Evolutionary conservation across 2,113 vertebrate species (phyloP).

Genomic region (Micronycteris hirsuta): DNA sequence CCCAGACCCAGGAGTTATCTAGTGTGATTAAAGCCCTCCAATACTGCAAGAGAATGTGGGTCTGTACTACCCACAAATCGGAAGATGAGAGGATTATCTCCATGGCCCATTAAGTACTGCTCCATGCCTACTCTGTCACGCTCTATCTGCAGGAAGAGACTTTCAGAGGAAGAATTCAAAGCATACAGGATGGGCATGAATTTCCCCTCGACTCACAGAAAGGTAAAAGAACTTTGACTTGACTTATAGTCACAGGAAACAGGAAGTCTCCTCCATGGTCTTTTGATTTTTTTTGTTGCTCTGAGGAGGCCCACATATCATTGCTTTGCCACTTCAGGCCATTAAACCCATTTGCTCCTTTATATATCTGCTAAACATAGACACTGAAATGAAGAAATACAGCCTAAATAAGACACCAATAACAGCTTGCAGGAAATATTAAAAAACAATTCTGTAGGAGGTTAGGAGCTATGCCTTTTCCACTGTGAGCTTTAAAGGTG

Average conservation of each 20-base stretch:
- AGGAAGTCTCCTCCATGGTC: slow-evolving; percentile 13
- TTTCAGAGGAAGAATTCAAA: slow-evolving; percentile 22
- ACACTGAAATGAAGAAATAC: slow-evolving; percentile 64
- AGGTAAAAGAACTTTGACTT: slow-evolving; percentile 41
- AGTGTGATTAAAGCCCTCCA: background rate
- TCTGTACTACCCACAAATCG: background rate
- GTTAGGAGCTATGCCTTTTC: background rate
- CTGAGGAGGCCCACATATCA: slow-evolving; percentile 27
- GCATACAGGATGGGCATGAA: background rate
- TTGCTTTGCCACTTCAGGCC: slow-evolving; percentile 43
- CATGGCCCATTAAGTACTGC: background rate
- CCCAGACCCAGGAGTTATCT: background rate
- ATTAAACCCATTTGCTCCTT: slow-evolving; percentile 60
- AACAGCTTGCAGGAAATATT: slow-evolving; percentile 57
- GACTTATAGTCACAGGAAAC: slow-evolving; percentile 34
- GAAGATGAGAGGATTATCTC: background rate
- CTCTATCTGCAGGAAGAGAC: background rate
- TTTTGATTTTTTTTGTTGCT: slow-evolving; percentile 55
- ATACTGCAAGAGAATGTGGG: background rate
- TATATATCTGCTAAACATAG: slow-evolving; percentile 63
- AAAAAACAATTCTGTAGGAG: slow-evolving; percentile 47
- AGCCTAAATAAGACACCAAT: slow-evolving; percentile 56
- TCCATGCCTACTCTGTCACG: background rate
- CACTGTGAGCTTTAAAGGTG: slow-evolving; percentile 39
- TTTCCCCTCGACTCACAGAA: slow-evolving; percentile 24